Percentiles rank a stretch among this genome's conserved stretches.
Evolutionary conservation across 2,797 vertebrate species (phyloP).

Genomic region (Huso huso): DNA sequence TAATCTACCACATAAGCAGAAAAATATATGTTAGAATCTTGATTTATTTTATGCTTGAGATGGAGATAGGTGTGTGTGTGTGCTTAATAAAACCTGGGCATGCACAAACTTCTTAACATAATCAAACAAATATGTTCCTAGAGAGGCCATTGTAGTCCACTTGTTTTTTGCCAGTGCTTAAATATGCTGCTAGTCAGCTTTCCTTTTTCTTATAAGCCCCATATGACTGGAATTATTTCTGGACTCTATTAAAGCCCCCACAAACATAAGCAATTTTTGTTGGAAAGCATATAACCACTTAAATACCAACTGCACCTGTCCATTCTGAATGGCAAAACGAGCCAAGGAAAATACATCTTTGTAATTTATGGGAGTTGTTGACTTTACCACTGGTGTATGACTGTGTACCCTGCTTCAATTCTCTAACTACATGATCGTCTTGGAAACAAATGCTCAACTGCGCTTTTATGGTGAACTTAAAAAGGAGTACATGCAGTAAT

Average conservation of each 20-base stretch:
- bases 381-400: too few relatives aligned
- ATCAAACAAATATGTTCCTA: constrained; percentile 39
- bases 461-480: too few relatives aligned
- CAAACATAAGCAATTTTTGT: constrained; percentile 18
- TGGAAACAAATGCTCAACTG: too few relatives aligned
- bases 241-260: constrained; percentile 26
- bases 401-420: too few relatives aligned
- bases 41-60: too few relatives aligned
- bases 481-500: too few relatives aligned
- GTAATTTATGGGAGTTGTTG: background rate
- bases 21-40: too few relatives aligned
- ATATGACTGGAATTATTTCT: constrained; percentile 20
- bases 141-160: constrained; percentile 21
- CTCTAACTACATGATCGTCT: too few relatives aligned
- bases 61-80: too few relatives aligned
- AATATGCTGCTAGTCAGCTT: constrained; percentile 30
- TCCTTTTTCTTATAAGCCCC: constrained; percentile 25
- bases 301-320: constrained; percentile 28
- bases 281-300: constrained; percentile 15
- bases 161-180: constrained; percentile 24
- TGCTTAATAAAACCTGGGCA: constrained; percentile 15
- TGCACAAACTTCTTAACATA: constrained; percentile 31
- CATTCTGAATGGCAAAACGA: constrained; percentile 6
- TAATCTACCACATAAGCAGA: too few relatives aligned
- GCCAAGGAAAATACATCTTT: background rate